Conservation (phyloP, 1,140 invertebrate genomes). For the Lasaia peninsularis region DNA sequence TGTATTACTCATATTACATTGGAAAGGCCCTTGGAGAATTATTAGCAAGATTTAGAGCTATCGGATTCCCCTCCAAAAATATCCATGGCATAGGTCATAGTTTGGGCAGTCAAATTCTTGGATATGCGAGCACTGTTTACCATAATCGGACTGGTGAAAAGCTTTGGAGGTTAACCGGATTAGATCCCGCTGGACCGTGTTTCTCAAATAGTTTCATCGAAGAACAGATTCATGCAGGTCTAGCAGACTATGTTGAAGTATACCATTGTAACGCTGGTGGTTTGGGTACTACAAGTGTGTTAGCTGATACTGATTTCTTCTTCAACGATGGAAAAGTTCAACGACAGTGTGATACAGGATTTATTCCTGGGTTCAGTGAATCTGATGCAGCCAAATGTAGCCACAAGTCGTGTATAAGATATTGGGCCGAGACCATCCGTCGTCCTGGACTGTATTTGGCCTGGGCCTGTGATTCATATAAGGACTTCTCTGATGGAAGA, state of each 20-base stretch:
- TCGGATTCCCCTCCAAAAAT: conserved; percentile 52
- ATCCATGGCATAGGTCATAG: conserved; percentile 75
- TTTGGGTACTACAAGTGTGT: conserved; percentile 74
- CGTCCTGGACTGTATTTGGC: conserved; percentile 49
- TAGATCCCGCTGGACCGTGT: conserved; percentile 82
- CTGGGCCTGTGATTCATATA: conserved; percentile 54
- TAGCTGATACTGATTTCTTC: conserved; percentile 81
- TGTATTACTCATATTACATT: conserved; percentile 45
- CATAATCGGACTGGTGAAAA: conserved; percentile 44
- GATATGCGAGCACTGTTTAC: conserved; percentile 56
- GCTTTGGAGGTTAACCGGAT: conserved; percentile 72
- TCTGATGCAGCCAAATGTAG: conserved; percentile 59
- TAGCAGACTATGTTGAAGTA: conserved; percentile 79
- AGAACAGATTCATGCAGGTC: conserved; percentile 73
- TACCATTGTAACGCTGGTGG: conserved; percentile 78
- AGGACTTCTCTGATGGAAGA: conserved; percentile 41
- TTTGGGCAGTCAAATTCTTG: conserved; percentile 72
- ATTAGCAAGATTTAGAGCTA: conserved; percentile 35
- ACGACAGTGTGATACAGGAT: conserved; percentile 71
- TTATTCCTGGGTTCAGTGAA: conserved; percentile 49
- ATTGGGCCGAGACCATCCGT: conserved; percentile 49
- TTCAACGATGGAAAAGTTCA: conserved; percentile 79
- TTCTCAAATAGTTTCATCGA: conserved; percentile 71
- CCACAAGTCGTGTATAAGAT: conserved; percentile 58
- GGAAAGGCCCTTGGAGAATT: conserved; percentile 48